Conservation (phyloP, 2,888 invertebrate genomes). For the Brachypalpus laphriformis region DNA sequence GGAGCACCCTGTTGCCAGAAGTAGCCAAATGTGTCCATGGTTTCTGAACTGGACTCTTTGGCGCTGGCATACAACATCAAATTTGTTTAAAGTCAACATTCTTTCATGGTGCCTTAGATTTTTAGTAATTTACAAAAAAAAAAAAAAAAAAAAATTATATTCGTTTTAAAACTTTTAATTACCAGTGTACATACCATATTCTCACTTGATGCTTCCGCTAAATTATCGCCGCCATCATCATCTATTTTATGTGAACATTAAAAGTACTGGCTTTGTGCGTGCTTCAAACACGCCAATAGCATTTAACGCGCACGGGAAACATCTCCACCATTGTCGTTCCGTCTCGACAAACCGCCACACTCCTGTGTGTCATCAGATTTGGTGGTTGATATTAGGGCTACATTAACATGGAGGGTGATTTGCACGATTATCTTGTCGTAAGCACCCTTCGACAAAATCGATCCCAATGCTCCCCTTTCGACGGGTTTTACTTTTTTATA, state of each 20-base stretch:
- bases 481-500: neutral
- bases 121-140: no score
- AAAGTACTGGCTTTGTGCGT: conserved; percentile 17
- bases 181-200: neutral
- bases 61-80: no score
- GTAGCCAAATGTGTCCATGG: no score
- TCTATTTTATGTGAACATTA: conserved; percentile 20
- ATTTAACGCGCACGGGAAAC: neutral
- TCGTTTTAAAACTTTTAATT: neutral
- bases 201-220: neutral
- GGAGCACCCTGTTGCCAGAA: no score
- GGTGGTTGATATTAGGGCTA: conserved; percentile 47
- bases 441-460: conserved; percentile 38
- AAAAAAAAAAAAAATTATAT: no score
- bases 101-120: no score
- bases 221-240: conserved; percentile 26
- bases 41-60: no score
- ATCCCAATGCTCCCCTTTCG: conserved; percentile 12
- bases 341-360: neutral
- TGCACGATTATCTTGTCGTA: conserved; percentile 46
- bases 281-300: conserved; percentile 10
- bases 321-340: neutral
- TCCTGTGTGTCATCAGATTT: conserved; percentile 7
- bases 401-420: conserved; percentile 51
- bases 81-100: no score